Evolutionary conservation across 2,888 invertebrate species (phyloP).

Genomic region (Smittia aterrima): DNA sequence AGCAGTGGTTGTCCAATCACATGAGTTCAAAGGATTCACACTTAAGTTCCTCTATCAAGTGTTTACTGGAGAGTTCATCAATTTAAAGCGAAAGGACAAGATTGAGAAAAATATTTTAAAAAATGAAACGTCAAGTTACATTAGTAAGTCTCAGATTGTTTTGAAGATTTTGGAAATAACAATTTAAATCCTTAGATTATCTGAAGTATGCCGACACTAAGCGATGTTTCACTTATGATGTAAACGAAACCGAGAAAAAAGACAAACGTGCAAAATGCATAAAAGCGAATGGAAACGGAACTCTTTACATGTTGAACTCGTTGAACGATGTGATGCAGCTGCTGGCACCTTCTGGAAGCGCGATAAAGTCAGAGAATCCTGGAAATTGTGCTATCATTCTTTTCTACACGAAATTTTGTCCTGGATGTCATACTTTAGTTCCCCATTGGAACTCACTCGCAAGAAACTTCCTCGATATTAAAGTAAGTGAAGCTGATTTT

Average conservation of each 20-base stretch:
- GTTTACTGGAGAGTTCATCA: conserved; percentile 30
- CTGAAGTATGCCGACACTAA: conserved; percentile 1
- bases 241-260: neutral
- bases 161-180: neutral
- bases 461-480: conserved; percentile 79
- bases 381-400: conserved; percentile 75
- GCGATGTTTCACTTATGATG: neutral
- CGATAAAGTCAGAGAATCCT: conserved; percentile 60
- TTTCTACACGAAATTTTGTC: conserved; percentile 87
- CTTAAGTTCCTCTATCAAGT: conserved; percentile 25
- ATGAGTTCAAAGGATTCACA: conserved; percentile 24
- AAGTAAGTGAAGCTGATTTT: conserved; percentile 49
- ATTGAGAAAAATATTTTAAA: neutral
- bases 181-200: conserved; percentile 12
- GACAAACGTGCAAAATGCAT: conserved; percentile 34
- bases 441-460: conserved; percentile 89
- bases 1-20: neutral
- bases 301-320: conserved; percentile 12
- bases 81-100: conserved; percentile 14
- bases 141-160: conserved; percentile 3
- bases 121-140: conserved; percentile 28
- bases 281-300: conserved; percentile 28
- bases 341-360: conserved; percentile 51
- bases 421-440: conserved; percentile 86
- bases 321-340: conserved; percentile 48